phyloP scores from a whole-genome alignment of 1,140 invertebrate genomes.

The Copidosoma floridanum region DNA sequence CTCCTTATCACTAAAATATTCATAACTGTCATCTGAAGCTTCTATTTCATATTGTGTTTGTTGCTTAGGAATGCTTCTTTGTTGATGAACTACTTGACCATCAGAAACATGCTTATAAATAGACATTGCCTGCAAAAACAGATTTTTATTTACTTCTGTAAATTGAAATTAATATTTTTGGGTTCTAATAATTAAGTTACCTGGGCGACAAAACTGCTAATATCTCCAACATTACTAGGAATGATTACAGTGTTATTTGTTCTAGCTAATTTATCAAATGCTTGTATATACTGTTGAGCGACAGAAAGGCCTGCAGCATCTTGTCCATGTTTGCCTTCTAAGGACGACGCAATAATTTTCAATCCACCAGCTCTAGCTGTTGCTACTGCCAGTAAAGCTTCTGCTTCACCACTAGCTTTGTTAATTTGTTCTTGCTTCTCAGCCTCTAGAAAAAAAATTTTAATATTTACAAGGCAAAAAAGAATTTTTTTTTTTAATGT shows the following conservation, averaged over 20 bases:
- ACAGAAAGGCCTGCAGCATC: constrained; percentile 89
- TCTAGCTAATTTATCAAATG: constrained; percentile 91
- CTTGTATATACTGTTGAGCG: constrained; percentile 92
- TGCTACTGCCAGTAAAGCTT: constrained; percentile 82
- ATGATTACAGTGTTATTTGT: constrained; percentile 93
- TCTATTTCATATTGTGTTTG: constrained; percentile 30
- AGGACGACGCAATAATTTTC: constrained; percentile 69
- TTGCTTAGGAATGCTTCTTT: constrained; percentile 17
- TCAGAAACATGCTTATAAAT: constrained; percentile 66
- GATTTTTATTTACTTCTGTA: not conserved
- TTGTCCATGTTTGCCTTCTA: constrained; percentile 68
- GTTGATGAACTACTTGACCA: not conserved
- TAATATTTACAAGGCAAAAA: not conserved
- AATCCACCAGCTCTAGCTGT: constrained; percentile 80
- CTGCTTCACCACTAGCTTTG: constrained; percentile 81
- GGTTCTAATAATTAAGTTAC: constrained; percentile 50
- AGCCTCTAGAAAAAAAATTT: constrained; percentile 63
- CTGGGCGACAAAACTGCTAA: constrained; percentile 81
- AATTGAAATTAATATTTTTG: constrained; percentile 1
- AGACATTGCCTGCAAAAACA: constrained; percentile 65
- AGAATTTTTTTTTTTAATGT: too few species aligned
- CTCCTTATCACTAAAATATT: constrained; percentile 63
- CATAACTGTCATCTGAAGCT: constrained; percentile 44
- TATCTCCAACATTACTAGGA: constrained; percentile 86
- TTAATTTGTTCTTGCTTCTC: constrained; percentile 81